Percentiles rank a stretch among this genome's conserved stretches.
Evolutionary conservation across 2,797 vertebrate genomes (phyloP).

Genomic region (Rhinogobio ventralis): DNA sequence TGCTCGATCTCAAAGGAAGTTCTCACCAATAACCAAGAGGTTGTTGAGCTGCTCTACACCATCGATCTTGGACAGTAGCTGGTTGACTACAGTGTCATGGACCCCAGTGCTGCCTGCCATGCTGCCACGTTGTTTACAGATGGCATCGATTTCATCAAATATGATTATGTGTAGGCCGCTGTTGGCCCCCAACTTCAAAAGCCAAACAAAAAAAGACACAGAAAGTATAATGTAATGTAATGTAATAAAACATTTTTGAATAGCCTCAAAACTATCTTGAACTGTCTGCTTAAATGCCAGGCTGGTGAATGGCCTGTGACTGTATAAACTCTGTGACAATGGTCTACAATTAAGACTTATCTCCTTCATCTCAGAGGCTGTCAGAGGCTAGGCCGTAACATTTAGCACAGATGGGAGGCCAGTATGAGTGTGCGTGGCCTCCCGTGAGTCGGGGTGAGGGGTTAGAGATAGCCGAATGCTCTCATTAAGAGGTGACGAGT

Average conservation of each 20-base stretch:
- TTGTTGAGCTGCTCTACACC: slow-evolving; percentile 98
- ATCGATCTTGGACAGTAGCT: slow-evolving; percentile 96
- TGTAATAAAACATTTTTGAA: background rate
- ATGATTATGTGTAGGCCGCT: slow-evolving; percentile 98
- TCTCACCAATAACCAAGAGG: slow-evolving; percentile 93
- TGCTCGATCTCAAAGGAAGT: background rate
- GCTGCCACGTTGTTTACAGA: slow-evolving; percentile 97
- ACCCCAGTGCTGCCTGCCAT: slow-evolving; percentile 96
- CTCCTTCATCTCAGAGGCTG: slow-evolving; percentile 67
- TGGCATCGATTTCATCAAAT: slow-evolving; percentile 97
- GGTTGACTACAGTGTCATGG: slow-evolving; percentile 97
- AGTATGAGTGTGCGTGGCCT: slow-evolving; percentile 57
- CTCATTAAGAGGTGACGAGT: slow-evolving; percentile 83
- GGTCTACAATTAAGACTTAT: slow-evolving; percentile 63
- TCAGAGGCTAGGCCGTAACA: slow-evolving; percentile 71
- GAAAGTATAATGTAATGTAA: background rate
- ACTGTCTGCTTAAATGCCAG: slow-evolving; percentile 28
- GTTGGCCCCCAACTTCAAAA: slow-evolving; percentile 89
- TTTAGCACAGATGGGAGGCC: slow-evolving; percentile 78
- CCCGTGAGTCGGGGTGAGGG: slow-evolving; percentile 42
- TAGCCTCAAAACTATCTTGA: background rate
- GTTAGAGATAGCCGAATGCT: slow-evolving; percentile 72
- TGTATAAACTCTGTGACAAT: slow-evolving; percentile 25
- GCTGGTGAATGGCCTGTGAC: slow-evolving; percentile 24
- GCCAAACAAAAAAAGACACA: background rate